Evolutionary conservation across 1,140 invertebrate genomes (phyloP).

Genomic region (Coptotermes formosanus): DNA sequence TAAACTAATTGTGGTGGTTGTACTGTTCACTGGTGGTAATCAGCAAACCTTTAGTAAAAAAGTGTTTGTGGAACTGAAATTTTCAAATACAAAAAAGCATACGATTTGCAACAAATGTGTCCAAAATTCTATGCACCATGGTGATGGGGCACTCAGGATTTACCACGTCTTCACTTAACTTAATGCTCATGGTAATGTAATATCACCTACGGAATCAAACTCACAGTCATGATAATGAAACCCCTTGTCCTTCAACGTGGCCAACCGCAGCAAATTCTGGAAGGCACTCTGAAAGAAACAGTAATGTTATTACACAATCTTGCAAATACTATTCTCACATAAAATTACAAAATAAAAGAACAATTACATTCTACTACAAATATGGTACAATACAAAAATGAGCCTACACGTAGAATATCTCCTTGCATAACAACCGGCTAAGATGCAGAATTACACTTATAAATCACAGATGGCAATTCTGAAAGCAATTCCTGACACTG

Average conservation of each 20-base stretch:
- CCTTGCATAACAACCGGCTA: background rate
- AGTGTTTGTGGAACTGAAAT: too few relatives aligned
- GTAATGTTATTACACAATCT: background rate
- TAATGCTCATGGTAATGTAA: background rate
- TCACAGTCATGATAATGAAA: constrained; percentile 4
- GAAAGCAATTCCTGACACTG: too few relatives aligned
- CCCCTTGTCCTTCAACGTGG: background rate
- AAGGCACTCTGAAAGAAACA: background rate
- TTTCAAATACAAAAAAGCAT: too few relatives aligned
- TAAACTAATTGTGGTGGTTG: too few relatives aligned
- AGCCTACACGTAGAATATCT: background rate
- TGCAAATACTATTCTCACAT: background rate
- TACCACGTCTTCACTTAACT: too few relatives aligned
- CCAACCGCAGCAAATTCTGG: background rate
- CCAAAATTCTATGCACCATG: too few relatives aligned
- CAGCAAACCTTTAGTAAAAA: too few relatives aligned
- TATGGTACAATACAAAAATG: background rate
- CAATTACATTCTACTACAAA: background rate
- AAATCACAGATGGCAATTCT: background rate
- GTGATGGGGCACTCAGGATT: too few relatives aligned
- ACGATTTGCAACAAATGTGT: too few relatives aligned
- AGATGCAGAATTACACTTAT: background rate
- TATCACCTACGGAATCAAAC: background rate
- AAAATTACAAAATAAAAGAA: background rate
- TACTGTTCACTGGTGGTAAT: too few relatives aligned